Evolutionary conservation across 2,797 vertebrate genomes (phyloP).

Genomic region (Mus spretus): DNA sequence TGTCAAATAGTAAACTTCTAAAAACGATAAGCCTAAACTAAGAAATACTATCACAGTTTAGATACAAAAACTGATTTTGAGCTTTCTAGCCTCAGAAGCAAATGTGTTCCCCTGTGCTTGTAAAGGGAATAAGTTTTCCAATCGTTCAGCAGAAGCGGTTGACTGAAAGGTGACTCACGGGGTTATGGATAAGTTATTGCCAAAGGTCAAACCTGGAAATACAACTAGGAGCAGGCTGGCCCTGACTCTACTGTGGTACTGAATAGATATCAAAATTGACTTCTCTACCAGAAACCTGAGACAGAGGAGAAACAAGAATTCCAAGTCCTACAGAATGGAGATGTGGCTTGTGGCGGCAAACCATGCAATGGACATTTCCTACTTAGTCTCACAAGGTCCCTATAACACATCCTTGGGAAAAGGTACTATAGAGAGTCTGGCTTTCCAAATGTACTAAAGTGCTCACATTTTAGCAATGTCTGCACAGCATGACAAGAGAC

Average conservation of each 20-base stretch:
- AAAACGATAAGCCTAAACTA: not conserved
- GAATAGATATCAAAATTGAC: conserved; percentile 7
- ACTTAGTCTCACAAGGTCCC: conserved; percentile 13
- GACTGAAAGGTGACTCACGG: not conserved
- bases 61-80: conserved; percentile 13
- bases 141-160: not conserved
- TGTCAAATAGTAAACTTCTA: not conserved
- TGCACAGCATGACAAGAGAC: not conserved
- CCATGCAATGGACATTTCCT: not conserved
- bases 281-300: not conserved
- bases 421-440: not conserved
- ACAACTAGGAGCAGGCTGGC: not conserved
- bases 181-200: not conserved
- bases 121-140: not conserved
- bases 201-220: not conserved
- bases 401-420: not conserved
- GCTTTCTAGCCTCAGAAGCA: not conserved
- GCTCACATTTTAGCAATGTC: not conserved
- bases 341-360: not conserved
- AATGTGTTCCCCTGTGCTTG: not conserved
- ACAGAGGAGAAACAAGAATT: not conserved
- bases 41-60: not conserved
- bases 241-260: not conserved
- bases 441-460: not conserved
- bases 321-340: not conserved